Percentiles rank a stretch among this genome's conserved stretches.
phyloP scores from a whole-genome alignment of 2,113 vertebrate species.

The Tor tambroides region DNA sequence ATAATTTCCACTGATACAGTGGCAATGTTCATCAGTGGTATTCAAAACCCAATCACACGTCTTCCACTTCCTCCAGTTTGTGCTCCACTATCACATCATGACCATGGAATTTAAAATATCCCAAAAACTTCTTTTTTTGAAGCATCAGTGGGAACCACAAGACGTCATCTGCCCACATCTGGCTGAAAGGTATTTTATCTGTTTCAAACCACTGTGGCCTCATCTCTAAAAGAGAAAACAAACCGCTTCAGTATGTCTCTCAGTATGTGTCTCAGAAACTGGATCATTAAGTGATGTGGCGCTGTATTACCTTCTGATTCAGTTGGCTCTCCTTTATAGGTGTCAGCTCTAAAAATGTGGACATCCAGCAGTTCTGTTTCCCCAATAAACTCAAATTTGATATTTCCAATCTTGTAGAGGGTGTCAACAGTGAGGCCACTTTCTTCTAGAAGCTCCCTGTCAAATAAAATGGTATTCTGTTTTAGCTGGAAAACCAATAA shows the following conservation, averaged over 20 bases:
- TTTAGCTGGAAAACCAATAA: conserved; percentile 8
- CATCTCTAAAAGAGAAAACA: conserved; percentile 84
- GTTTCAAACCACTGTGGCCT: conserved; percentile 88
- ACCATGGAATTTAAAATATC: conserved; percentile 90
- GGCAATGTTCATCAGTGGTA: neutral
- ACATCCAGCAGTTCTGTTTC: conserved; percentile 85
- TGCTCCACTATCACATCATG: conserved; percentile 88
- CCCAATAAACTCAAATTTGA: conserved; percentile 90
- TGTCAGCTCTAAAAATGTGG: conserved; percentile 86
- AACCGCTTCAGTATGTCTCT: neutral
- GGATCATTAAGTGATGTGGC: neutral
- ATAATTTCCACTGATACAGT: neutral
- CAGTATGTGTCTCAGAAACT: neutral
- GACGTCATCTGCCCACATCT: conserved; percentile 91
- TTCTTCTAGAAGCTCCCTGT: conserved; percentile 90
- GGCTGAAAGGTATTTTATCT: conserved; percentile 83
- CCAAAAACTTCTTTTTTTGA: conserved; percentile 85
- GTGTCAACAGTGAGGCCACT: conserved; percentile 84
- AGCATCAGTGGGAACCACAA: conserved; percentile 91
- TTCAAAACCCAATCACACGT: conserved; percentile 60
- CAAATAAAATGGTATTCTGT: conserved; percentile 36
- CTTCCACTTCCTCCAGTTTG: conserved; percentile 82
- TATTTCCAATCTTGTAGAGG: conserved; percentile 85
- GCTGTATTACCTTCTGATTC: conserved; percentile 85
- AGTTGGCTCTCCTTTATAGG: conserved; percentile 81